Evolutionary conservation across 37 sponge, comb jelly and placozoan genomes (phyloP).

Genomic region (Corticium candelabrum): DNA sequence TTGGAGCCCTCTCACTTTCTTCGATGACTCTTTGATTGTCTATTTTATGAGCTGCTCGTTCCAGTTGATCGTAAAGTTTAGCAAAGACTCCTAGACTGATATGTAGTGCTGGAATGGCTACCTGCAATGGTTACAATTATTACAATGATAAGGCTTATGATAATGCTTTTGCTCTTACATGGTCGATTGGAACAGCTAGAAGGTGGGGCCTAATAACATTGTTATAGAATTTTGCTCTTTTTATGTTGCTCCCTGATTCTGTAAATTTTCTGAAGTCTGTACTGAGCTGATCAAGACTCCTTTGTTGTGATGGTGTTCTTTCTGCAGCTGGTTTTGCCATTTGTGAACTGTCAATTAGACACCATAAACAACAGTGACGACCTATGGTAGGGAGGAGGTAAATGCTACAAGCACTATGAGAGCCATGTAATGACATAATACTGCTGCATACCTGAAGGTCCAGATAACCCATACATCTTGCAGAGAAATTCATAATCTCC

Average conservation of each 20-base stretch:
- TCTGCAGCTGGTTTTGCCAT: slow-evolving; percentile 1
- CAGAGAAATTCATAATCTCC: background rate
- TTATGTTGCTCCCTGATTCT: background rate
- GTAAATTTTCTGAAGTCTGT: background rate
- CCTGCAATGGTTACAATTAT: background rate
- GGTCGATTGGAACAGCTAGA: background rate
- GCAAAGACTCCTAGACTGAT: background rate
- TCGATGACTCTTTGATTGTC: too few relatives aligned
- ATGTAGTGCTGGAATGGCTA: background rate
- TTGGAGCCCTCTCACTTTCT: too few relatives aligned
- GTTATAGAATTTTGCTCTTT: background rate
- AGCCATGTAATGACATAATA: background rate
- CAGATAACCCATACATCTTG: background rate
- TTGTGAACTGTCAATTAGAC: too few relatives aligned
- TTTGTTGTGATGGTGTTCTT: background rate
- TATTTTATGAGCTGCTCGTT: too few relatives aligned
- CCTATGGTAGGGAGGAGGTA: too few relatives aligned
- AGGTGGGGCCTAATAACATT: background rate
- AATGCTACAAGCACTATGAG: background rate
- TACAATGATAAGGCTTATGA: background rate
- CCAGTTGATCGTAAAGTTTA: background rate
- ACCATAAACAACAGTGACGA: too few relatives aligned
- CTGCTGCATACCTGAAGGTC: background rate
- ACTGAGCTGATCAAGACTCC: background rate
- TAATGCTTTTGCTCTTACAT: background rate